Evolutionary conservation across 1,140 invertebrate genomes (phyloP), one percentile per base, ranked within the genome.

Genomic region (Achroia grisella): DNA sequence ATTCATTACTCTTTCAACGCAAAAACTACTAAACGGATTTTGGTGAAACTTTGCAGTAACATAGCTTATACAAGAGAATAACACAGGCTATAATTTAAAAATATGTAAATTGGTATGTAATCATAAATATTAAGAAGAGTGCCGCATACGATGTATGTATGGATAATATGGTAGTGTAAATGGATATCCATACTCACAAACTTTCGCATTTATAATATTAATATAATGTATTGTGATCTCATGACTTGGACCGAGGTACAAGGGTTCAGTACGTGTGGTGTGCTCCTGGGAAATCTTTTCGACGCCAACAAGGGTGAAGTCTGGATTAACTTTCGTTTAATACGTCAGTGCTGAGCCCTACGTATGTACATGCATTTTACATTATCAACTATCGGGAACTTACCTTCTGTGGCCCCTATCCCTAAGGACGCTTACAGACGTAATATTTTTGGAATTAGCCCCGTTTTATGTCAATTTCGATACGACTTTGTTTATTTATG

Each of bases 291-390:
- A 77, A 77, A 77, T 77, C 73, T 74, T 66, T 67, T 74, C 68
- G 71, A 64, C 64, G 69, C 54, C 55, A 52, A 65, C 69, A 60
- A 67, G 66, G 64, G 73, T 55, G 42, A 50, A 51, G 56, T 59
- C 54, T 33, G 62, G 64, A 77, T 77, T 72, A 77, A 73, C 71
- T 71, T 60, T 56, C 66, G 58, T 60, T 71, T 72, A 72, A 74
- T 77, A 72, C 62, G 69, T 74, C 73, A 77, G 71, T 72, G 56
- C 48, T 54, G 63, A 61, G 50, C 56, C 61, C 49, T 52, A 36
- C 17, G 15, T 48, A 39, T 35, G 23, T 44, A 52, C 50, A 56
- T 71, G 58, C 69, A 65, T 69, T 74, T 69, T 71, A 65, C 62
- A 71, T 74, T 59, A 64, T 56, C 55, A 45, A 32, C 41, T 32